Evolutionary conservation across 2,113 vertebrate species (phyloP), one percentile per base, ranked within the genome.

Genomic region (Centrocercus urophasianus): DNA sequence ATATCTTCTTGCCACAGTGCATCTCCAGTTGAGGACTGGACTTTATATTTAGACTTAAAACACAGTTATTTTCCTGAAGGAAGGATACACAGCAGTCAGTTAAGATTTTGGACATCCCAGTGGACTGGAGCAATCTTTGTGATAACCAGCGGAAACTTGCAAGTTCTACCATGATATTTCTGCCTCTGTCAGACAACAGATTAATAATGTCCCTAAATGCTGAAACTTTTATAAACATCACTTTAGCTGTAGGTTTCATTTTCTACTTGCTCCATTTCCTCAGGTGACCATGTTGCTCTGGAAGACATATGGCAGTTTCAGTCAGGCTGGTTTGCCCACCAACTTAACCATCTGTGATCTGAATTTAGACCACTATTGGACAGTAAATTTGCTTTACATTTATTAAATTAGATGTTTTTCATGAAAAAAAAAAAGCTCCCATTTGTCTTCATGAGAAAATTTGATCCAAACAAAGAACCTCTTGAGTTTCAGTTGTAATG

Each of bases 311-410:
- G 27, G 30, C 20, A 27, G 48, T 54, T 85, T 72, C 32, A 11
- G 16, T 38, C 27, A 36, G 24, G 28, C 45, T 42, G n/a, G 13
- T 20, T 21, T 24, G 12, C 38, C 43, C 21, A 7, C 20, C 42
- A 40, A 30, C 8, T 80, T 84, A 52, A 17, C n/a, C 50, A 6
- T 40, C 56, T 83, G 40, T 34, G 22, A 71, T 56, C 28, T 61
- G 76, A 67, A 61, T 14, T 7, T 1, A 61, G 43, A 54, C 45
- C 8, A 1, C 30, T 47, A 60, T 0, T 38, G 34, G 60, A 50
- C 36, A 69, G 38, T 28, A 76, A 61, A 76, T 88, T 91, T 73
- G 30, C 45, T 50, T 83, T 12, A 43, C 11, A 13, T 81, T 75
- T 42, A 52, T 64, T 50, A 48, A 89, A 91, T 61, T 4, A 47